These are phyloP conservation scores for Parelbella ahira DNA, from an alignment of 2,888 invertebrate genomes.

Conservation along the genomic window DNA sequence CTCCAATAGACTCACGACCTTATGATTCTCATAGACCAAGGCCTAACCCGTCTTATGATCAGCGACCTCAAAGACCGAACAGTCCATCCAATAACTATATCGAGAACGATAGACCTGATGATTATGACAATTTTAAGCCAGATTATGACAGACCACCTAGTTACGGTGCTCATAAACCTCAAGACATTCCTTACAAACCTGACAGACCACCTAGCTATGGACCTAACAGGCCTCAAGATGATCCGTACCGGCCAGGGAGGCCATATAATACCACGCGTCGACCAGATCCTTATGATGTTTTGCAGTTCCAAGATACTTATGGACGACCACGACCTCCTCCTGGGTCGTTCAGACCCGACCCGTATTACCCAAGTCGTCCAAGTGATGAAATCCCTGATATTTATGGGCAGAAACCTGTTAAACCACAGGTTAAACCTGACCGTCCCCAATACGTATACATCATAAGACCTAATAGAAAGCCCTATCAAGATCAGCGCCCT, in stretches of 20 bases:
- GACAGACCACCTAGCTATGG: constrained; percentile 58
- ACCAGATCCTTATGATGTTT: constrained; percentile 52
- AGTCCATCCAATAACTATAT: constrained; percentile 35
- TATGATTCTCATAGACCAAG: constrained; percentile 38
- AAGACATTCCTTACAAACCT: constrained; percentile 58
- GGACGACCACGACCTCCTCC: constrained; percentile 37
- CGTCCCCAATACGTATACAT: constrained; percentile 61
- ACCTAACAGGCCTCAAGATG: constrained; percentile 51
- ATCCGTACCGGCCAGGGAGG: constrained; percentile 51
- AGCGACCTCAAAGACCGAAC: constrained; percentile 37
- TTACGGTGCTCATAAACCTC: constrained; percentile 57
- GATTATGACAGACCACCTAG: constrained; percentile 49
- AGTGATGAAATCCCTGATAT: constrained; percentile 41
- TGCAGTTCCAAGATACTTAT: constrained; percentile 51
- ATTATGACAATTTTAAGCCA: constrained; percentile 46
- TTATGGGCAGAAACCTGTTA: constrained; percentile 42
- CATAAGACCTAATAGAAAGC: constrained; percentile 57
- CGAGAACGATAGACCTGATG: constrained; percentile 55
- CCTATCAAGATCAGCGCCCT: constrained; percentile 35
- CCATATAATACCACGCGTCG: constrained; percentile 31
- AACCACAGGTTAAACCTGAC: constrained; percentile 40
- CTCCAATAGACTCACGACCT: constrained; percentile 42
- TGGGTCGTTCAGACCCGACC: constrained; percentile 42
- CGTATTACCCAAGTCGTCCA: constrained; percentile 38
- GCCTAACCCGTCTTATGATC: constrained; percentile 33